Conservation (phyloP, 2,797 vertebrate species). For the Aeoliscus strigatus region DNA sequence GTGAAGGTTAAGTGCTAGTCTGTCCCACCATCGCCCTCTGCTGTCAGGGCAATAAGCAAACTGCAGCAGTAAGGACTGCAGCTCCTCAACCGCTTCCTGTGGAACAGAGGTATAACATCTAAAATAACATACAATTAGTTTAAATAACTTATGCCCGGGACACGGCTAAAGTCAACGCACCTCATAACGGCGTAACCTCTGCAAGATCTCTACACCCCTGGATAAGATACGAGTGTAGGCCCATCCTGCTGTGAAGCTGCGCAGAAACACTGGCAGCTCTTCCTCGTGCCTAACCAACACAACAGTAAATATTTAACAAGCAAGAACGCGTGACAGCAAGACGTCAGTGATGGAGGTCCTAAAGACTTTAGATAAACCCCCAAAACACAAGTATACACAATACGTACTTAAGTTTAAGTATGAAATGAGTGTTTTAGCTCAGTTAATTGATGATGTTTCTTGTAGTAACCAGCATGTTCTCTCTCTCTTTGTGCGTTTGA, state of each 20-base stretch:
- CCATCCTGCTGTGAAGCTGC: conserved; percentile 90
- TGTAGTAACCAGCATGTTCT: no score
- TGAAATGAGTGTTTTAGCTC: no score
- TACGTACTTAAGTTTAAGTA: no score
- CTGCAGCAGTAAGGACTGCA: conserved; percentile 82
- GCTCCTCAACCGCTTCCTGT: conserved; percentile 85
- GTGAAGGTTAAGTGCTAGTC: conserved; percentile 90
- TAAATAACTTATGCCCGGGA: background rate
- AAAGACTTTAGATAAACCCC: no score
- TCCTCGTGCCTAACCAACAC: conserved; percentile 74
- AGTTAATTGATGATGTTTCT: no score
- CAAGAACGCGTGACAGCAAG: background rate
- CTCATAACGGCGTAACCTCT: conserved; percentile 87
- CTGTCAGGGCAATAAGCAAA: conserved; percentile 84
- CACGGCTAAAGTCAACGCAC: conserved; percentile 53
- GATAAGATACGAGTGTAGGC: conserved; percentile 86
- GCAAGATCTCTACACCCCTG: conserved; percentile 88
- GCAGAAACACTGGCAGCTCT: conserved; percentile 82
- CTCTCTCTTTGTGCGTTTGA: no score
- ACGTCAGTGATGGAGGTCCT: no score
- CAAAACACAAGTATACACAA: no score
- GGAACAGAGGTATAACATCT: conserved; percentile 5
- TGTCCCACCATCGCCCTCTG: conserved; percentile 95
- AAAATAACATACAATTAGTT: background rate
- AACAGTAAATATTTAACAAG: conserved; percentile 5